Evolutionary conservation across 2,113 vertebrate species (phyloP), one percentile per base, ranked within the genome.

Genomic region (Petaurus breviceps): DNA sequence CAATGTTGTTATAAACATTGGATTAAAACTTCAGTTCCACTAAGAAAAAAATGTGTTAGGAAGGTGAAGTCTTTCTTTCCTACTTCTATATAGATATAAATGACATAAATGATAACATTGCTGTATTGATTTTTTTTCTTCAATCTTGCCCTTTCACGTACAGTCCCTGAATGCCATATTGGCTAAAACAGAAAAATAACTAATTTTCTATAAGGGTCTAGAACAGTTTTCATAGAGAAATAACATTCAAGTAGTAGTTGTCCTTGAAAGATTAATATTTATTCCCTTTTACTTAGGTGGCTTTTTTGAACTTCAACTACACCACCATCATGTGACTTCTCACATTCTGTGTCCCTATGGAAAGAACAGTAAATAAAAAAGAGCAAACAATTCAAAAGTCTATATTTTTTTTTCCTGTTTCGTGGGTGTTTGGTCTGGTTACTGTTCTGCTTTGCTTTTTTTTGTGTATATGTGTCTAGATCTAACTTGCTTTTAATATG

Each of bases 341-440:
- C 97, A 97, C 97, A 94, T 97, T 95, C 95, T 25, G 61, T 49
- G 54, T 96, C 92, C 96, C 91, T 53, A 57, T 95, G 51, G 47
- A 96, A 97, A 98, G 95, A 98, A 98, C 97, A 98, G 92, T 97
- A 99, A 99, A 99, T 97, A 99, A 53, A 16, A 97, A 95, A 99
- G 96, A 98, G 97, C 98, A 99, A 99, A 99, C 98, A 99, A 97
- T 8, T 89, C 94, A 43, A 1, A 0, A 26, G 3, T n/a, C 94
- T 26, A 0, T 89, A 31, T 93, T 94, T 93, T 95, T 93, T 95
- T 51, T 98, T 91, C 96, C 95, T 98, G 97, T 97, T 97, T 50
- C 95, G 90, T 95, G 19, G 93, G 92, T 37, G 97, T 96, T 77
- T 95, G 94, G 61, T 94, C 92, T 94, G 28, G 51, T 90, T 95